Base-by-base conservation (phyloP, 2,888 invertebrate species). In the Proisotoma minuta region DNA sequence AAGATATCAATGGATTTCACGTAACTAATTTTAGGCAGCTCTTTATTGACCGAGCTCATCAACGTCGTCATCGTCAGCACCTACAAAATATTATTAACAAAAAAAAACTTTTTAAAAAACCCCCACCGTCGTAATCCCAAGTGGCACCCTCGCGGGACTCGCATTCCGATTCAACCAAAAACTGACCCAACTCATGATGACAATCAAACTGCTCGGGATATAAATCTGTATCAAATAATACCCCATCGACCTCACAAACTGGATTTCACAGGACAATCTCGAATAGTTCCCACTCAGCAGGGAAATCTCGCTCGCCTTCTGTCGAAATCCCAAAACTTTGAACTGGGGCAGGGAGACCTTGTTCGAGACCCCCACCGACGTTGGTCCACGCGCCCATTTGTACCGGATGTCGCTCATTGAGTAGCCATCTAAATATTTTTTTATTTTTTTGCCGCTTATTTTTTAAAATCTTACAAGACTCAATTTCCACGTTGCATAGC, bases 221-320 rank as follows among this genome's bases (percentile, higher is more conserved):
- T 95, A 95, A 82, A 95, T 95, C 84, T 95, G 95, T 82, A 96
- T 96, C n/a, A n/a, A n/a, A n/a, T n/a, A n/a, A n/a, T n/a, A n/a
- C n/a, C n/a, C n/a, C n/a, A n/a, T n/a, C n/a, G 93, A 93, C 75
- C 96, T 87, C 75, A 93, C 93, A 82, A 96, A 94, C 81, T 93
- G 92, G 80, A 95, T 94, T 82, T 92, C 92, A 82, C 93, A 93
- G 75, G 91, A 90, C 84, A 96, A 82, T 77, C 95, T 87, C 77
- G 93, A 93, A 82, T 95, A 96, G 82, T 94, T 93, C 84, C 95
- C 95, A 91, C 62, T 56, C 27, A 53, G 40, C n/a, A n/a, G n/a
- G n/a, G n/a, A n/a, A n/a, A n/a, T n/a, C n/a, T n/a, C n/a, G n/a
- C n/a, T n/a, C n/a, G 89, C 91, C 78, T 90, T 89, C 83, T 93